Conservation (phyloP, 2,888 invertebrate species). For the Bombylius major region DNA sequence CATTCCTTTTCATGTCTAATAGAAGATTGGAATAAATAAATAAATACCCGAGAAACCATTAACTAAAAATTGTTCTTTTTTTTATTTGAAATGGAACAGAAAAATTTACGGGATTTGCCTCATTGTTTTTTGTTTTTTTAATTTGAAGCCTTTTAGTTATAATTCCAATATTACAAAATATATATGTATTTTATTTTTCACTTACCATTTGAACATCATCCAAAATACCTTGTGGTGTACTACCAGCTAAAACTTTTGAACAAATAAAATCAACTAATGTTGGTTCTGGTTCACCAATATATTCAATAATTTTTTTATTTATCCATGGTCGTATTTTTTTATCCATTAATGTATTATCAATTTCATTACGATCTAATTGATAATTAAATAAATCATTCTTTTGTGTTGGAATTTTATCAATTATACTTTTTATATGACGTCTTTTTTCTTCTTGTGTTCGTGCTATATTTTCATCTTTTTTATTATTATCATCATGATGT, state of each 20-base stretch:
- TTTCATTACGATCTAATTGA: slow-evolving; percentile 81
- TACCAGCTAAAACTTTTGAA: slow-evolving; percentile 90
- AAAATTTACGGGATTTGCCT: too few species aligned
- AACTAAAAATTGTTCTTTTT: too few species aligned
- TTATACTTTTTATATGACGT: slow-evolving; percentile 90
- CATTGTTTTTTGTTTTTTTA: too few species aligned
- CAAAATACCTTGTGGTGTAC: slow-evolving; percentile 85
- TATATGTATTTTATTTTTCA: not conserved
- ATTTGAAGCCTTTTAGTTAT: too few species aligned
- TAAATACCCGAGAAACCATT: too few species aligned
- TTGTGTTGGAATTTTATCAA: slow-evolving; percentile 96
- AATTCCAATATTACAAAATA: too few species aligned
- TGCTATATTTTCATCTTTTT: slow-evolving; percentile 46
- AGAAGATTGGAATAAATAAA: too few species aligned
- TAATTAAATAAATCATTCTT: slow-evolving; percentile 94
- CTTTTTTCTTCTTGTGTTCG: slow-evolving; percentile 87
- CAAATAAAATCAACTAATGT: slow-evolving; percentile 99
- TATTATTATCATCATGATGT: slow-evolving; percentile 12
- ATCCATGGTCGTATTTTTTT: slow-evolving; percentile 98
- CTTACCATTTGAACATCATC: slow-evolving; percentile 97
- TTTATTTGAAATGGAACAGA: too few species aligned
- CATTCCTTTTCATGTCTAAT: too few species aligned
- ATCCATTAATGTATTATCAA: slow-evolving; percentile 72
- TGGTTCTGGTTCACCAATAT: slow-evolving; percentile 98
- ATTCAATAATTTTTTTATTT: slow-evolving; percentile 98